Evolutionary conservation across 2,888 invertebrate species (phyloP), one percentile per base, ranked within the genome.

Genomic region (Caenorhabditis angaria): DNA sequence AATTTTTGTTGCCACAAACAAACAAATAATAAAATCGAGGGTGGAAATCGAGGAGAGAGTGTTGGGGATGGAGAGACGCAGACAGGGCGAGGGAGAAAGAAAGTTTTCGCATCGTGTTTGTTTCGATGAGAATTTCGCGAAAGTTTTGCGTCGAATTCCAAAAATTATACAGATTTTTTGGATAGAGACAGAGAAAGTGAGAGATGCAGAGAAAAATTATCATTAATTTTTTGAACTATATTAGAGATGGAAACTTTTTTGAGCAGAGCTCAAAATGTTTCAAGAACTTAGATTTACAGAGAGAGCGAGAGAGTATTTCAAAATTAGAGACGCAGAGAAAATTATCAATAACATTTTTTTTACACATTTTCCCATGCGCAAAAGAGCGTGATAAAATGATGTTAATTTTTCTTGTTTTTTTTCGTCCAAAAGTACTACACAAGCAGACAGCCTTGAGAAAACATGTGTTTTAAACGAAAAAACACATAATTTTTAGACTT

Each of bases 11-110:
- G 24, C 24, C 50, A 24, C 50, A 24, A 50, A 50, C 50, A 24
- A 50, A 50, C 41, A 41, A 41, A 41, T 41, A 41, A 41, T 41
- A 41, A 41, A 41, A 41, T 41, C 41, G 41, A 41, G 41, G 41
- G 41, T 41, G 41, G n/a, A n/a, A n/a, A n/a, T n/a, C n/a, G n/a
- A n/a, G 10, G 50, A 70, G 58, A 65, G 57, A 65, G 65, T 35
- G 24, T 29, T 25, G 8, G 48, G 41, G 25, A 28, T 32, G 28
- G 51, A 55, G 60, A 63, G 69, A 61, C 25, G 25, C 24, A 14
- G 60, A 65, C 25, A 47, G 54, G 32, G 56, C 41, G 68, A 57
- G 50, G 28, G 51, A 25, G 56, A 29, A 48, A 57, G 50, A 50
- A 50, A 41, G 41, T 41, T 41, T 41, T n/a, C n/a, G n/a, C n/a